phyloP scores from a whole-genome alignment of 2,888 invertebrate genomes.

The Parelbella ahira region DNA sequence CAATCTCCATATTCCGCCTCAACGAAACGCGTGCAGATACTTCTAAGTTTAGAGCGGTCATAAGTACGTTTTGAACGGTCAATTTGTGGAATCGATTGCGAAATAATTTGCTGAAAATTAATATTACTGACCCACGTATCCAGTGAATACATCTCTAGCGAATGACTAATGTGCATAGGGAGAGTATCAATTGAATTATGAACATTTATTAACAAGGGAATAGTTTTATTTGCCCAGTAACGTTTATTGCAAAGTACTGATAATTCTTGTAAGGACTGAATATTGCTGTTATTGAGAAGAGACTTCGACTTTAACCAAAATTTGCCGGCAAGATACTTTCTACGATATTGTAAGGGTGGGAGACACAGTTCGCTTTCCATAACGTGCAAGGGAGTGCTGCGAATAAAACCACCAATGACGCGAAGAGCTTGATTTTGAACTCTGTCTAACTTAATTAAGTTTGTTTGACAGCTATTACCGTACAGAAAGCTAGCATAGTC shows the following conservation, averaged over 20 bases:
- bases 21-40: slow-evolving; percentile 4
- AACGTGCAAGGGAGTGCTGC: slow-evolving; percentile 23
- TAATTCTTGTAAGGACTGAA: too few species aligned
- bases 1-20: slow-evolving; percentile 3
- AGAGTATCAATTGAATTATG: neutral
- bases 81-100: neutral
- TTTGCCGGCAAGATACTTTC: slow-evolving; percentile 24
- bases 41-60: slow-evolving; percentile 1
- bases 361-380: slow-evolving; percentile 26
- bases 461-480: slow-evolving; percentile 12
- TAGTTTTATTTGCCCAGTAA: slow-evolving; percentile 7
- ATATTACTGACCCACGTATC: slow-evolving; percentile 22
- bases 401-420: slow-evolving; percentile 27
- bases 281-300: too few species aligned
- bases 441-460: slow-evolving; percentile 23
- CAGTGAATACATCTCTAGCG: slow-evolving; percentile 20
- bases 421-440: slow-evolving; percentile 27
- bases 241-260: neutral
- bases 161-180: slow-evolving; percentile 1
- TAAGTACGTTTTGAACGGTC: slow-evolving; percentile 4
- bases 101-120: slow-evolving; percentile 3
- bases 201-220: slow-evolving; percentile 8
- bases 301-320: slow-evolving; percentile 24
- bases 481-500: slow-evolving; percentile 20
- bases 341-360: slow-evolving; percentile 20